Conservation (phyloP, 2,113 vertebrate genomes). For the Nycticryphes semicollaris region DNA sequence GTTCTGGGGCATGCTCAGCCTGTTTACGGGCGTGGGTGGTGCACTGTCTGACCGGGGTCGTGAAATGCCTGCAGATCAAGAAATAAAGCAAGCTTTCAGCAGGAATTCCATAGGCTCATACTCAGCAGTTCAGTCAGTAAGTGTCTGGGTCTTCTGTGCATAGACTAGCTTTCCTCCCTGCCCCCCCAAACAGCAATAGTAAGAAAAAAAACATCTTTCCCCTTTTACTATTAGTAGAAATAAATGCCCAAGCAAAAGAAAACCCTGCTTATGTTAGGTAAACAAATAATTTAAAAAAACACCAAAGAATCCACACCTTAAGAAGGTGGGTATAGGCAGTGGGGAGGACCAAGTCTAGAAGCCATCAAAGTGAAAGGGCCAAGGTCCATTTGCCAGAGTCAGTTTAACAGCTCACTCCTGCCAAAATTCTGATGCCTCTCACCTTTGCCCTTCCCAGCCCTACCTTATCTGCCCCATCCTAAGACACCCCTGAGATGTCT, state of each 20-base stretch:
- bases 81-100: not conserved
- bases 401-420: not conserved
- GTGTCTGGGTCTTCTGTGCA: not conserved
- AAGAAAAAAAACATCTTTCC: not conserved
- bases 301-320: not conserved
- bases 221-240: not conserved
- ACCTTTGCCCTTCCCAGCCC: not conserved
- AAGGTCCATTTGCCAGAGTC: not conserved
- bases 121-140: not conserved
- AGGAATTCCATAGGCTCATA: not conserved
- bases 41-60: conserved; percentile 91
- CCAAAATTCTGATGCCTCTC: not conserved
- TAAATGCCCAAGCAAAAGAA: not conserved
- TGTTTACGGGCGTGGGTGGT: conserved; percentile 91
- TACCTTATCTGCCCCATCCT: not conserved
- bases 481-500: not conserved
- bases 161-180: accelerated
- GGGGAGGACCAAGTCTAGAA: not conserved
- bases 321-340: not conserved
- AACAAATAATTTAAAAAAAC: not conserved
- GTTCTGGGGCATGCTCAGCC: conserved; percentile 90
- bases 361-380: not conserved
- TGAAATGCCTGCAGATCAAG: conserved; percentile 82
- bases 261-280: not conserved
- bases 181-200: not conserved